Base-by-base conservation (phyloP, 2,113 vertebrate species). In the Ploceus nigricollis region DNA sequence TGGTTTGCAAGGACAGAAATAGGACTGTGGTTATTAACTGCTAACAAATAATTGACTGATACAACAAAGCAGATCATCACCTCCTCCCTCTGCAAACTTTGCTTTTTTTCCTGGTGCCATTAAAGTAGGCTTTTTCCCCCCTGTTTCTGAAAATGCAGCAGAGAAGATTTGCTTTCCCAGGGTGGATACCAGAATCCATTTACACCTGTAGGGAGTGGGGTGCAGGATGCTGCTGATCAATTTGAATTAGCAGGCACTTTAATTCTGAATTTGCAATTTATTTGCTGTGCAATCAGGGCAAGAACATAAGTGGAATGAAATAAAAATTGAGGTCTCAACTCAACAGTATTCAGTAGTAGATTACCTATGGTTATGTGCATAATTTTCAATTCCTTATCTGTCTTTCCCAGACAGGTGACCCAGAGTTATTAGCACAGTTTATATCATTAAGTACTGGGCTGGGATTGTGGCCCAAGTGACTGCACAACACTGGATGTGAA, bases 321-420 rank as follows among this genome's bases (percentile, higher is more conserved):
- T 90, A 93, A 97, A 97, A 95, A 87, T 69, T 15, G 3, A 21
- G 56, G 95, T 87, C 84, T 85, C 77, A 65, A 73, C 93, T 92
- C 80, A 69, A 92, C 71, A 92, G 45, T 48, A 64, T 93, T 92
- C 33, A 45, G 71, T 70, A 84, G 96, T 83, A 96, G 95, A 96
- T 97, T 96, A 96, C 90, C 90, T 85, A 47, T 89, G 89, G 78
- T 95, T 95, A 94, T 90, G 71, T 80, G 87, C 69, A 76, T 97
- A 97, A 97, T 96, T 98, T 97, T 89, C 92, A 96, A 89, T 93
- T 97, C 89, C 97, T 98, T 98, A 97, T 98, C 98, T 97, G 91
- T 88, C 90, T 95, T 94, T 84, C 87, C 56, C 97, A 98, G 97
- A 94, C 94, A 97, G 97, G 96, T 97, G 95, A 98, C 96, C 97